Evolutionary conservation across 2,797 vertebrate genomes (phyloP).

Genomic region (Sebastes minor): DNA sequence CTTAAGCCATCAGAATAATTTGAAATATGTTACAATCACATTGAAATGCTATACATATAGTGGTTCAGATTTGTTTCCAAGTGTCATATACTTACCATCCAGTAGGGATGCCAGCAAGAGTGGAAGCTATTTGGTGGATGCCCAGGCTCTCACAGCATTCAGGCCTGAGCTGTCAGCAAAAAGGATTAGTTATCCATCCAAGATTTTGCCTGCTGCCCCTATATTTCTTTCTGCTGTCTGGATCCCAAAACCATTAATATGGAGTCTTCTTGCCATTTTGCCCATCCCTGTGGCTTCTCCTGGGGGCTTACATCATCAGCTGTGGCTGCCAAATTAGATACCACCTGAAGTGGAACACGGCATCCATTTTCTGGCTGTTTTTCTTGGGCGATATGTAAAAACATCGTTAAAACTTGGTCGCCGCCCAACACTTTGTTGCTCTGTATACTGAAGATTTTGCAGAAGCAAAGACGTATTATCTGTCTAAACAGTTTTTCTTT

Average conservation of each 20-base stretch:
- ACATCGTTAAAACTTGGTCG: neutral
- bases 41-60: neutral
- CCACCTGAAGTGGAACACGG: slow-evolving; percentile 15
- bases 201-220: neutral
- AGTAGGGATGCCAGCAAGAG: neutral
- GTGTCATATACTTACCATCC: neutral
- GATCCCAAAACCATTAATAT: slow-evolving; percentile 17
- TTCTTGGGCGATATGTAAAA: slow-evolving; percentile 27
- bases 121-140: neutral
- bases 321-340: slow-evolving; percentile 34
- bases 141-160: neutral
- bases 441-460: slow-evolving; percentile 15
- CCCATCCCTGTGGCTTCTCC: slow-evolving; percentile 19
- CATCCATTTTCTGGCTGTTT: slow-evolving; percentile 27
- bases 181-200: neutral
- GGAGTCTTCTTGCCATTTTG: neutral
- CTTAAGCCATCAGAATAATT: neutral
- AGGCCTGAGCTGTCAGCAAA: neutral
- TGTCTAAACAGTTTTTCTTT: slow-evolving; percentile 43
- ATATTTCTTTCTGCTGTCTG: neutral
- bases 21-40: neutral
- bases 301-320: slow-evolving; percentile 20
- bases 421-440: slow-evolving; percentile 14
- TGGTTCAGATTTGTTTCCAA: neutral
- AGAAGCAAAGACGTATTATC: slow-evolving; percentile 25